phyloP scores from a whole-genome alignment of 1,140 invertebrate species.

The Bradynema listronoti region DNA sequence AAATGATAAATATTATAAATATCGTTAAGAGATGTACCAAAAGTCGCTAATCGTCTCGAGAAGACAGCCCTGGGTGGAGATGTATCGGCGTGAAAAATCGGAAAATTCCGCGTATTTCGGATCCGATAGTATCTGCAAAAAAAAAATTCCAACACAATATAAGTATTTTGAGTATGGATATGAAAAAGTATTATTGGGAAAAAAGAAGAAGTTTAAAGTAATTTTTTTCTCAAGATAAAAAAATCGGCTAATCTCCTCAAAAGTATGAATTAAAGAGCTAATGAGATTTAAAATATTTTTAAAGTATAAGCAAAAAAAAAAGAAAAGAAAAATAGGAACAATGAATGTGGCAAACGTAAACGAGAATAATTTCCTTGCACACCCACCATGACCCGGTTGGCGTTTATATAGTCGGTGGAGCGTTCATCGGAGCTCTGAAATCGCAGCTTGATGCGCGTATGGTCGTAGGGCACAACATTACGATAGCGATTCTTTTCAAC shows the following conservation, averaged over 20 bases:
- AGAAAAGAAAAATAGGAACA: no score
- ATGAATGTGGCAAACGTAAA: no score
- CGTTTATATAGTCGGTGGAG: constrained; percentile 91
- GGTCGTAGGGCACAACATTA: constrained; percentile 92
- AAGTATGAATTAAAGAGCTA: no score
- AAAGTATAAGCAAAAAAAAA: no score
- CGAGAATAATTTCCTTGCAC: no score
- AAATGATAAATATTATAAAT: constrained; percentile 65
- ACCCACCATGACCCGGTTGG: constrained; percentile 76
- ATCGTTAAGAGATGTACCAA: constrained; percentile 98
- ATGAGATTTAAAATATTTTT: no score
- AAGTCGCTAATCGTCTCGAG: constrained; percentile 85
- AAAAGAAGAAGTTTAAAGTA: no score
- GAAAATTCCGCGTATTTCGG: constrained; percentile 39
- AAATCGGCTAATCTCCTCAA: no score
- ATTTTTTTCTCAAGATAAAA: no score
- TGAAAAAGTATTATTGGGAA: no score
- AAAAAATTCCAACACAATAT: no score
- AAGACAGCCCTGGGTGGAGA: constrained; percentile 88
- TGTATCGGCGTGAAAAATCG: constrained; percentile 65
- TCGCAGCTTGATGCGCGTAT: constrained; percentile 38
- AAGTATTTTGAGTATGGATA: no score
- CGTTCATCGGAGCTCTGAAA: constrained; percentile 1
- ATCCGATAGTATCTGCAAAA: constrained; percentile 23
- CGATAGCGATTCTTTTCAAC: constrained; percentile 93